These are phyloP conservation scores for Dinoponera quadriceps DNA, from an alignment of 1,140 invertebrate genomes.

Conservation along the genomic window DNA sequence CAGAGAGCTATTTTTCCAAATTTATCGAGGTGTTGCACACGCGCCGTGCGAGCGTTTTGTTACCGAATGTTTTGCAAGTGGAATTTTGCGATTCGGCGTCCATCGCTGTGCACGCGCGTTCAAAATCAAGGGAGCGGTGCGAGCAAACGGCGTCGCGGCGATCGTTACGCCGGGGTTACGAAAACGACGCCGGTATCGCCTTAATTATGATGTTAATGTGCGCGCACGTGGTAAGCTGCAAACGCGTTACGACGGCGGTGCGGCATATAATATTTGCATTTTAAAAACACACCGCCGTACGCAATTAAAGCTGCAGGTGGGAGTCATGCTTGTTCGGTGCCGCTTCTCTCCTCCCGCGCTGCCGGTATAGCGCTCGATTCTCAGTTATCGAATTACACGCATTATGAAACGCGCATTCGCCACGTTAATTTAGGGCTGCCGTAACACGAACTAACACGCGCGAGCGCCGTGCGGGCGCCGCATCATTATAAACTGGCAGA, in stretches of 20 bases:
- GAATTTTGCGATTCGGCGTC: no score
- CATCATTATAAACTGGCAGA: neutral
- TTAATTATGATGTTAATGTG: constrained; percentile 27
- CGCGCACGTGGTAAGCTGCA: neutral
- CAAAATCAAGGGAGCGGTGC: neutral
- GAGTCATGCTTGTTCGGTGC: neutral
- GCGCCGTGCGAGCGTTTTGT: no score
- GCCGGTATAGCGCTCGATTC: constrained; percentile 23
- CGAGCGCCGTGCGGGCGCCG: neutral
- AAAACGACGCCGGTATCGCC: neutral
- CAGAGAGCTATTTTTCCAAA: no score
- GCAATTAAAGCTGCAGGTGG: constrained; percentile 31
- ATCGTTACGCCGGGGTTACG: neutral
- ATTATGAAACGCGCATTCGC: constrained; percentile 23
- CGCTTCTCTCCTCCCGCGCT: neutral
- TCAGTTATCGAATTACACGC: constrained; percentile 48
- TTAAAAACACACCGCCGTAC: neutral
- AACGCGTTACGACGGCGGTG: neutral
- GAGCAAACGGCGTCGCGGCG: neutral
- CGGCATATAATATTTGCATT: constrained; percentile 13
- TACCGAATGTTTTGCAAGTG: no score
- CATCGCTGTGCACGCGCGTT: neutral
- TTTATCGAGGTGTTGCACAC: no score
- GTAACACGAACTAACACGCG: neutral
- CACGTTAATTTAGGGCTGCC: neutral